Percentiles rank a stretch among this genome's conserved stretches.
Conservation (phyloP, 2,888 invertebrate species). For the Hesperia comma region DNA sequence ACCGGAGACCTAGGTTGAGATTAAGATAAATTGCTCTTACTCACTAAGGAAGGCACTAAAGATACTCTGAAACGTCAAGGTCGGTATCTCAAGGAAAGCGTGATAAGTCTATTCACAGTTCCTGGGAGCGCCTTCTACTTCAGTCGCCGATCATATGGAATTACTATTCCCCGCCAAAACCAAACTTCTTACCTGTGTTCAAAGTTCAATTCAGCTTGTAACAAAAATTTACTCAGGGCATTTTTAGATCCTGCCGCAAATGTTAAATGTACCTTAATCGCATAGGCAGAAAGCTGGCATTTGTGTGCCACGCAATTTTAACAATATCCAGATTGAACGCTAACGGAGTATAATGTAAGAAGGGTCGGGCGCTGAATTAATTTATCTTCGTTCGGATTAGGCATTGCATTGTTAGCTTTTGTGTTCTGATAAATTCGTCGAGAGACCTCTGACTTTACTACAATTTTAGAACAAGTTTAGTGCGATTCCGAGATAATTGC, state of each 20-base stretch:
- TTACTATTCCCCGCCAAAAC: no score
- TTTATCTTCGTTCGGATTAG: conserved; percentile 43
- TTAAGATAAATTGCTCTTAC: conserved; percentile 2
- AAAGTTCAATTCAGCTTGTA: no score
- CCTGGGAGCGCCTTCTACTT: conserved; percentile 31
- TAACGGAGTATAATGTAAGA: conserved; percentile 39
- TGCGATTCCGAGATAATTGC: not conserved
- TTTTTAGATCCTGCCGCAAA: no score
- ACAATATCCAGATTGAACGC: no score
- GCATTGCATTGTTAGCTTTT: conserved; percentile 42
- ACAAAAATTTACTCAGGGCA: no score
- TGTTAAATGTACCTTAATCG: no score
- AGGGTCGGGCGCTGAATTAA: conserved; percentile 41
- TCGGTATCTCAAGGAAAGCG: conserved; percentile 34
- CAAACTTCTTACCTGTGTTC: no score
- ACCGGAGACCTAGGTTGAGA: not conserved
- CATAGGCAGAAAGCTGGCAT: no score
- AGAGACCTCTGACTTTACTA: conserved; percentile 36
- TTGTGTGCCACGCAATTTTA: no score
- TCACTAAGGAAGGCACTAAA: not conserved
- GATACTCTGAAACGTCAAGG: conserved; percentile 38
- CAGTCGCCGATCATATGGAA: no score
- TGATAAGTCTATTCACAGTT: conserved; percentile 37
- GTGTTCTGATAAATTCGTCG: conserved; percentile 40
- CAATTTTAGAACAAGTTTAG: conserved; percentile 6